These are phyloP conservation scores for Flexamia atlantica DNA, from an alignment of 2,888 invertebrate genomes.

Conservation along the genomic window DNA sequence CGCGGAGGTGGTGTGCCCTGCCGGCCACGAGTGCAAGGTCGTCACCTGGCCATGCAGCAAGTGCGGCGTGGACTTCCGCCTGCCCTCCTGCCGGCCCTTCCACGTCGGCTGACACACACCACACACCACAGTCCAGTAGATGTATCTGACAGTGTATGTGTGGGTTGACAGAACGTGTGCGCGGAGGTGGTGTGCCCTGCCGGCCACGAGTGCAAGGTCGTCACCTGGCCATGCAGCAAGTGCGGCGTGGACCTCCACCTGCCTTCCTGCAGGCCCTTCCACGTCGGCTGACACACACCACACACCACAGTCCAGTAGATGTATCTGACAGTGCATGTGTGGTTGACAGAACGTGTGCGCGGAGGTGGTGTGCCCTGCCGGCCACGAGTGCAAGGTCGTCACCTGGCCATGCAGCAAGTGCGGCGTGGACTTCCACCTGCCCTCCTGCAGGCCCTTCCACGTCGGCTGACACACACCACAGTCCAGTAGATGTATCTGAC, in stretches of 20 bases:
- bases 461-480: too few relatives aligned
- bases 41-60: not conserved
- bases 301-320: too few relatives aligned
- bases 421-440: not conserved
- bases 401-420: not conserved
- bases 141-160: not conserved
- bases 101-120: not conserved
- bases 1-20: not conserved
- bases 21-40: not conserved
- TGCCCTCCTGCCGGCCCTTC: not conserved
- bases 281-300: too few relatives aligned
- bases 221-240: not conserved
- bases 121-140: too few relatives aligned
- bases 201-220: not conserved
- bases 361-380: not conserved
- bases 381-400: not conserved
- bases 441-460: not conserved
- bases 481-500: too few relatives aligned
- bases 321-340: not conserved
- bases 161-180: not conserved
- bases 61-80: not conserved
- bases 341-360: not conserved
- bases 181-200: not conserved
- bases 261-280: not conserved
- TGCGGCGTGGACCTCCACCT: not conserved